Percentiles rank a stretch among this genome's conserved stretches.
These are phyloP conservation scores for Nemotelus pantherinus DNA, from an alignment of 2,888 invertebrate genomes.

Conservation along the genomic window DNA sequence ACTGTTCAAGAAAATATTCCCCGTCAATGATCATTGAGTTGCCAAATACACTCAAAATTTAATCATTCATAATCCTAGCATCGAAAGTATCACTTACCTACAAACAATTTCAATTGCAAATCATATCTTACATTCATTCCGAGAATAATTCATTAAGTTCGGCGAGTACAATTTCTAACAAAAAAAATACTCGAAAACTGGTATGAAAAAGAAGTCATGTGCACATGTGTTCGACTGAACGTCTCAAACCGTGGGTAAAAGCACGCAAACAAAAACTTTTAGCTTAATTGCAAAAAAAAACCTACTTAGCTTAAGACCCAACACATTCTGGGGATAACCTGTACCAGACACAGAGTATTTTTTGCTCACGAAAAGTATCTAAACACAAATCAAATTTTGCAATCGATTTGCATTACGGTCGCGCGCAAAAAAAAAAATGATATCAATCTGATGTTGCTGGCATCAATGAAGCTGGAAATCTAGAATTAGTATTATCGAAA, in stretches of 20 bases:
- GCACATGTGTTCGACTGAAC: too few relatives aligned
- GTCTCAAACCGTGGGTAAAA: neutral
- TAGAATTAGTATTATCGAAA: neutral
- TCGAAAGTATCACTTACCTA: too few relatives aligned
- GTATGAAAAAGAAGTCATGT: too few relatives aligned
- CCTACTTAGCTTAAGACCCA: neutral
- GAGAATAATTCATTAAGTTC: too few relatives aligned
- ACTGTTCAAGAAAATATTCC: too few relatives aligned
- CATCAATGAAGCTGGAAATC: neutral
- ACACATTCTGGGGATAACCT: constrained; percentile 3
- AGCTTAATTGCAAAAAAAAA: neutral
- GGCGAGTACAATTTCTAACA: too few relatives aligned
- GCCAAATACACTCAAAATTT: too few relatives aligned
- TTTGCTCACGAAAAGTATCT: neutral
- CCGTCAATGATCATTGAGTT: too few relatives aligned
- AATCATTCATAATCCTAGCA: too few relatives aligned
- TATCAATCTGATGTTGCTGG: neutral
- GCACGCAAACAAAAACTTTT: neutral
- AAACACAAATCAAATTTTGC: constrained; percentile 1
- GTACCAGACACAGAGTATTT: constrained; percentile 1
- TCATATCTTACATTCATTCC: too few relatives aligned
- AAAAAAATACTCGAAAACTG: too few relatives aligned
- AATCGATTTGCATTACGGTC: neutral
- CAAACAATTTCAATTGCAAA: too few relatives aligned
- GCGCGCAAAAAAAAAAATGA: neutral